Percentiles rank a stretch among this genome's conserved stretches.
Evolutionary conservation across 2,113 vertebrate genomes (phyloP).

Genomic region (Scytalopus superciliaris): DNA sequence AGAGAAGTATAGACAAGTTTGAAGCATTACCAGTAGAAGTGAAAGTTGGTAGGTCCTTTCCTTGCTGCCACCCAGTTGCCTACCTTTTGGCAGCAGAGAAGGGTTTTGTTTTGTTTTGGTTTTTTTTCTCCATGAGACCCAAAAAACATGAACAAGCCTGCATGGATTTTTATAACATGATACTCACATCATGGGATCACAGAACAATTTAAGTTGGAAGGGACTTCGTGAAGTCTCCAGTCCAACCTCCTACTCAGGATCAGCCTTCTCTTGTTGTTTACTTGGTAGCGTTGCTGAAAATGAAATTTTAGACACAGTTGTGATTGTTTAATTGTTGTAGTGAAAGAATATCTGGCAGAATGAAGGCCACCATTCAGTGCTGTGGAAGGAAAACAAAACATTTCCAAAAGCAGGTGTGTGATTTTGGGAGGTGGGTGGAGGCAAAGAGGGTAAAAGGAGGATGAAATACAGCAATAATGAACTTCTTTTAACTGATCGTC

Average conservation of each 20-base stretch:
- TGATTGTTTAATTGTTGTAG: neutral
- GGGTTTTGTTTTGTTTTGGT: neutral
- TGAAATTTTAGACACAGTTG: neutral
- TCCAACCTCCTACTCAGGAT: neutral
- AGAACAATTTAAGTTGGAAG: neutral
- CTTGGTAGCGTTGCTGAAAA: neutral
- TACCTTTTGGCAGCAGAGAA: neutral
- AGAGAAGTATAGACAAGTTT: conserved; percentile 43
- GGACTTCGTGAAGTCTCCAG: neutral
- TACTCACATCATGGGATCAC: neutral
- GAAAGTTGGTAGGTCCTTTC: neutral
- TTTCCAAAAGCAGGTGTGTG: neutral
- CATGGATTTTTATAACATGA: conserved; percentile 7
- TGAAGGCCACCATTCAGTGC: neutral
- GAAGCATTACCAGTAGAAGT: neutral
- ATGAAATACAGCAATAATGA: neutral
- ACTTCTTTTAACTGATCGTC: neutral
- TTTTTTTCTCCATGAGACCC: neutral
- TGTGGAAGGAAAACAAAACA: neutral
- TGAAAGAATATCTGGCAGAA: neutral
- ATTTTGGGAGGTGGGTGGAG: neutral
- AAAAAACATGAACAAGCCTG: conserved; percentile 37
- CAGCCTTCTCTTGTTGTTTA: neutral
- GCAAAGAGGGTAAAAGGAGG: neutral
- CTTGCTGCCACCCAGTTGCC: neutral